Conservation (phyloP, 2,888 invertebrate species). For the Platypus cylindrus region DNA sequence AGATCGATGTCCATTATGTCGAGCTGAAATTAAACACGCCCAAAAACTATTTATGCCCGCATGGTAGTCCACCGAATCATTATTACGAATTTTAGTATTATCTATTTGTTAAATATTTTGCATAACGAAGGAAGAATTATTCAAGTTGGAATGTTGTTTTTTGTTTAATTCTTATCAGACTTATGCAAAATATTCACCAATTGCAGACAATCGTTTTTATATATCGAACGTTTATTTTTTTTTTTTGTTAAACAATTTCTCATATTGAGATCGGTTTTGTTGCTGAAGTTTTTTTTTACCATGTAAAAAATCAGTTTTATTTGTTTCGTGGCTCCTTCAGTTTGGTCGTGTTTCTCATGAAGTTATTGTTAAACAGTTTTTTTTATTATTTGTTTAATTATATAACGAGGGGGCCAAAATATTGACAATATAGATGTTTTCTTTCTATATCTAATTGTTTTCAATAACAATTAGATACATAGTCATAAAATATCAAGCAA, state of each 20-base stretch:
- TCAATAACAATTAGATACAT: constrained; percentile 7
- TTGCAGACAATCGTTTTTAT: constrained; percentile 2
- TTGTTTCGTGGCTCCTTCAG: too few relatives aligned
- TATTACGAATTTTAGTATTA: neutral
- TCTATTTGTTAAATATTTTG: too few relatives aligned
- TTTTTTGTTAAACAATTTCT: constrained; percentile 5
- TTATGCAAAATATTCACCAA: too few relatives aligned
- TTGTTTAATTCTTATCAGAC: too few relatives aligned
- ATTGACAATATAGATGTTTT: constrained; percentile 16
- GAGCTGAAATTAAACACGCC: constrained; percentile 53
- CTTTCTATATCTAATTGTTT: too few relatives aligned
- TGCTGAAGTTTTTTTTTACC: constrained; percentile 8
- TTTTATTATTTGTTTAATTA: constrained; percentile 6
- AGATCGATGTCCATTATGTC: constrained; percentile 62
- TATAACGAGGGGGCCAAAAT: constrained; percentile 14
- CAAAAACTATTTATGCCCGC: constrained; percentile 58
- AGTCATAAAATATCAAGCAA: constrained; percentile 15
- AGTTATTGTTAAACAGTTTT: too few relatives aligned
- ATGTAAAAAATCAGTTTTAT: constrained; percentile 7
- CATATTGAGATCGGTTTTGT: constrained; percentile 9
- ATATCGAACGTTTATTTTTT: neutral
- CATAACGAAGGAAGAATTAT: too few relatives aligned
- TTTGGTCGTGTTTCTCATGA: neutral
- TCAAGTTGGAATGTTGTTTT: too few relatives aligned
- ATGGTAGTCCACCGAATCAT: constrained; percentile 9